These are phyloP conservation scores for Ptiloglossa arizonensis DNA, from an alignment of 1,140 invertebrate species.

Conservation along the genomic window DNA sequence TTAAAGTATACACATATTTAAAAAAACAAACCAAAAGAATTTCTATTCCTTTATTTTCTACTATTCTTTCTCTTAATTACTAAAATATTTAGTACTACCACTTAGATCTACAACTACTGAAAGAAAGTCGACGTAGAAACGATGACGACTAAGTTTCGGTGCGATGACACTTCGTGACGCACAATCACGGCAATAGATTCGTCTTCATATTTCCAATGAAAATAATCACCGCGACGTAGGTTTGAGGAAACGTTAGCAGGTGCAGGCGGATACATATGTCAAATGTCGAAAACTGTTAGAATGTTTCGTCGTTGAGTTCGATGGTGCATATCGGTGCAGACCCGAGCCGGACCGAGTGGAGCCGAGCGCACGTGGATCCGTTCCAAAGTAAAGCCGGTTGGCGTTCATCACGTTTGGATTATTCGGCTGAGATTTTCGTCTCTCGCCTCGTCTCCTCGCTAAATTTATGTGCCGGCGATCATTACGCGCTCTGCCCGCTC, in stretches of 20 bases:
- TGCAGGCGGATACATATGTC: constrained; percentile 66
- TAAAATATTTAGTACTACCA: no score
- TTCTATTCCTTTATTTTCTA: no score
- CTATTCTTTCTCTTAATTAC: no score
- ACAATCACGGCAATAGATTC: constrained; percentile 6
- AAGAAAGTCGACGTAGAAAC: no score
- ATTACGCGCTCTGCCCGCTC: constrained; percentile 61
- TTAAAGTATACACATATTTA: no score
- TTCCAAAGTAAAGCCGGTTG: constrained; percentile 71
- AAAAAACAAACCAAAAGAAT: no score
- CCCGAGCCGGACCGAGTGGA: constrained; percentile 30
- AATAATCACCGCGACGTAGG: constrained; percentile 8
- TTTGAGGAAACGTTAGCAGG: constrained; percentile 42
- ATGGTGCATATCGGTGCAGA: constrained; percentile 65
- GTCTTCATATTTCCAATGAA: not conserved
- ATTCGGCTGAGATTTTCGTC: constrained; percentile 63
- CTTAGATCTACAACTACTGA: no score
- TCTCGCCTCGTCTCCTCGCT: constrained; percentile 64
- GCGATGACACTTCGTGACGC: no score
- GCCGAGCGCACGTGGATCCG: constrained; percentile 63
- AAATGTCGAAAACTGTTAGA: constrained; percentile 70
- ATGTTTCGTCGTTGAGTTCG: constrained; percentile 67
- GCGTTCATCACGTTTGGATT: constrained; percentile 73
- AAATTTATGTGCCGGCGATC: constrained; percentile 69
- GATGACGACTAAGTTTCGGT: no score